Base-by-base conservation (phyloP, 2,888 invertebrate genomes). In the Ichneumoninae sp. region DNA sequence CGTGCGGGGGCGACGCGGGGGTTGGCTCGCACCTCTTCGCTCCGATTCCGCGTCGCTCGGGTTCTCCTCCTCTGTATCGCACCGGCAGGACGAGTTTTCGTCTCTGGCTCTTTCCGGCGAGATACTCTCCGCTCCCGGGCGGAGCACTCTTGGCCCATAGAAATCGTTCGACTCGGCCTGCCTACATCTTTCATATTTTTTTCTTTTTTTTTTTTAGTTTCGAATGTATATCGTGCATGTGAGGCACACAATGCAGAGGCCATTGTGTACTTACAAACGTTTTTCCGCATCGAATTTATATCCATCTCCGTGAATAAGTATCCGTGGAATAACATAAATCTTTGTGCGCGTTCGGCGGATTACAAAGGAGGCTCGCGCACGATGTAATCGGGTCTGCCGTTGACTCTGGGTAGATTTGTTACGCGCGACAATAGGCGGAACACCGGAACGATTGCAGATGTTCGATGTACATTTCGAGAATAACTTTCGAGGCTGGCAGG, bases 231-330 rank as follows among this genome's bases (percentile, higher is more conserved):
- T 63, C 36, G 47, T 40, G 44, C 36, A 36, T 63, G 60, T 47
- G 4, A 47, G 13, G 68, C 68, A 26, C 57, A 65, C 40, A 40
- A 66, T 66, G 36, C 40, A 19, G 76, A 84, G 83, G 65, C 83
- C 86, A 81, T 87, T 87, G 87, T 85, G 88, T 88, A 86, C 90
- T 91, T 89, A 90, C 90, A 86, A 88, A 88, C 89, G 87, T 88
- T 91, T 44, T 90, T 90, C 89, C 88, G 88, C 89, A 89, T 88
- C 22, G 89, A 89, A 89, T 89, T 91, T 91, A 89, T 90, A 90
- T 89, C 89, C 88, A 88, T 89, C 89, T 89, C 89, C 91, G 44
- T 90, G 91, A 91, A 92, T 91, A 91, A 92, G 90, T 89, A 88
- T 87, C 30, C 63, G 63, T 7, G 57, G 10, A 10, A 13, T 57